Conservation (phyloP, 2,113 vertebrate species). For the Picathartes gymnocephalus region DNA sequence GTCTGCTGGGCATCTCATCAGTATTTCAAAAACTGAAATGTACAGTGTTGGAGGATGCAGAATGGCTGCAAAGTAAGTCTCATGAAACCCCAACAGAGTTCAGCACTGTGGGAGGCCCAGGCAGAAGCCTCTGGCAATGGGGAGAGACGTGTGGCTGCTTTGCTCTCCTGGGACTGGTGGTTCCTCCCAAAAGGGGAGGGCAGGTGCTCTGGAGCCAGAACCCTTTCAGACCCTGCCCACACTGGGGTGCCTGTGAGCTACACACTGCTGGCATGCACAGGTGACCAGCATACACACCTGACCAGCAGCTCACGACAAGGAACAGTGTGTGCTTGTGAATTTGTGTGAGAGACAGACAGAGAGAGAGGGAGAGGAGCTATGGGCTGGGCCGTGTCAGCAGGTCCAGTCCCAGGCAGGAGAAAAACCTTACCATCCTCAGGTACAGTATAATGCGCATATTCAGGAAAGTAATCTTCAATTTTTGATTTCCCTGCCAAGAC, state of each 20-base stretch:
- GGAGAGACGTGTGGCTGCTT: neutral
- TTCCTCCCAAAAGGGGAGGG: neutral
- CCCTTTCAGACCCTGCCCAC: neutral
- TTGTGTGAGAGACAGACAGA: neutral
- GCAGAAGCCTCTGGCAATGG: neutral
- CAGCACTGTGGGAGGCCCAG: neutral
- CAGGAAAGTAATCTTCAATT: slow-evolving; percentile 99
- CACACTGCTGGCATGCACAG: neutral
- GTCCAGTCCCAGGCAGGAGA: neutral
- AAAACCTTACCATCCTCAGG: slow-evolving; percentile 90
- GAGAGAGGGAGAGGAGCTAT: neutral
- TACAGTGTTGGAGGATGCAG: neutral
- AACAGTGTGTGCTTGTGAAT: neutral
- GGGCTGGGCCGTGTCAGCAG: neutral
- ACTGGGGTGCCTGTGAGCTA: neutral
- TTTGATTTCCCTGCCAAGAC: slow-evolving; percentile 99
- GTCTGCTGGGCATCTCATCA: neutral
- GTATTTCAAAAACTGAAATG: neutral
- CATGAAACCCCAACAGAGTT: neutral
- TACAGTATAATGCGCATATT: slow-evolving; percentile 94
- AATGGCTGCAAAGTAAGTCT: neutral
- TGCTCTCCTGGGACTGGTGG: neutral
- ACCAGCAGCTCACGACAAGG: neutral
- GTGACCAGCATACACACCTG: too few species aligned
- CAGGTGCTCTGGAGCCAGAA: neutral